A percentile compares a stretch with the other conserved stretches of the same genome.
These are phyloP conservation scores for Drosophila varians DNA, from an alignment of 1,140 invertebrate species.

Conservation along the genomic window DNA sequence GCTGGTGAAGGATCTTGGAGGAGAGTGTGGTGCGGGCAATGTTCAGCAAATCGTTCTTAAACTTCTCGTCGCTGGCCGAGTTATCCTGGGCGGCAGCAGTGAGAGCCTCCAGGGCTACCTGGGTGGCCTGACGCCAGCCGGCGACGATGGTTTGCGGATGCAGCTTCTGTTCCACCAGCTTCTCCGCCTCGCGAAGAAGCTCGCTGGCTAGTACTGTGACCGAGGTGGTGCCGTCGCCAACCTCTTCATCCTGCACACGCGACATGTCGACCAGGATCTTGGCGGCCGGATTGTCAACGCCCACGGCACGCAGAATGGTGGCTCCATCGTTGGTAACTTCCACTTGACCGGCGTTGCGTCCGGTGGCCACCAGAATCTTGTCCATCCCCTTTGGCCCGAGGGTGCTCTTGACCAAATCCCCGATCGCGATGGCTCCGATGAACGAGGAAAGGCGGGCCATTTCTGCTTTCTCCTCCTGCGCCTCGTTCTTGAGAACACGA, in stretches of 20 bases:
- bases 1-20: slow-evolving; percentile 98
- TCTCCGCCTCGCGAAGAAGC: slow-evolving; percentile 97
- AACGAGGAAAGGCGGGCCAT: slow-evolving; percentile 97
- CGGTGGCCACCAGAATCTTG: slow-evolving; percentile 96
- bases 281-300: slow-evolving; percentile 99
- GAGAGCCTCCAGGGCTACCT: slow-evolving; percentile 93
- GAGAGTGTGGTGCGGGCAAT: slow-evolving; percentile 99
- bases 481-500: slow-evolving; percentile 96
- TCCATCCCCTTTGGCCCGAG: slow-evolving; percentile 99
- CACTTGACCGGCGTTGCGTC: slow-evolving; percentile 92
- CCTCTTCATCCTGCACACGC: slow-evolving; percentile 99
- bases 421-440: slow-evolving; percentile 98
- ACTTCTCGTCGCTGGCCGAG: slow-evolving; percentile 90
- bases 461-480: slow-evolving; percentile 99
- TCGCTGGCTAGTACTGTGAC: slow-evolving; percentile 99
- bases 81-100: slow-evolving; percentile 91
- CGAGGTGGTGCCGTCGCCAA: slow-evolving; percentile 99
- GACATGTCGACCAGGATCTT: slow-evolving; percentile 99
- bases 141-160: slow-evolving; percentile 99
- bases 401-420: slow-evolving; percentile 98
- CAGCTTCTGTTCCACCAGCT: slow-evolving; percentile 96
- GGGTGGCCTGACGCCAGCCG: slow-evolving; percentile 95
- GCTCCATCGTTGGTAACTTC: slow-evolving; percentile 99
- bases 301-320: slow-evolving; percentile 98
- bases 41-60: slow-evolving; percentile 96